These are phyloP conservation scores for Calyptomena viridis DNA, from an alignment of 2,113 vertebrate species.

Conservation along the genomic window DNA sequence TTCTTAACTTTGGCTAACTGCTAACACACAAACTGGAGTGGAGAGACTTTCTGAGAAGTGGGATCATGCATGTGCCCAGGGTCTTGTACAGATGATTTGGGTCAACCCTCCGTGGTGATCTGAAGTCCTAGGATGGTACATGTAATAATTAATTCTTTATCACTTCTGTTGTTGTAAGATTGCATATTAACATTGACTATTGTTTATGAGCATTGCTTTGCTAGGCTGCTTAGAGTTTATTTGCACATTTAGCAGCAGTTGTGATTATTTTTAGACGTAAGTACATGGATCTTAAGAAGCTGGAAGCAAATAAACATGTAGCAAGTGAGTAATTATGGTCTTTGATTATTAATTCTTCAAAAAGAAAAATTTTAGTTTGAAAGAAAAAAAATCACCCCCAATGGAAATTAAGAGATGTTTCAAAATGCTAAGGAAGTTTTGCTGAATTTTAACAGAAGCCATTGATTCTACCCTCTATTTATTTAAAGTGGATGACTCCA, in stretches of 20 bases:
- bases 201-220: neutral
- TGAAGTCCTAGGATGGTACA: neutral
- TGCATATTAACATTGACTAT: neutral
- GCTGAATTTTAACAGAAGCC: neutral
- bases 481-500: neutral
- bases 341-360: neutral
- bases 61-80: neutral
- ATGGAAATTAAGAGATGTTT: neutral
- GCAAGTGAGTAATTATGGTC: neutral
- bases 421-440: neutral
- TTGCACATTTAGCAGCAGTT: neutral
- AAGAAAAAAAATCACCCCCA: neutral
- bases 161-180: neutral
- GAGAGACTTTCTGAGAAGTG: neutral
- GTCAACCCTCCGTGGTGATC: neutral
- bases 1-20: neutral
- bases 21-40: neutral
- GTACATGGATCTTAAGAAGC: neutral
- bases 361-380: neutral
- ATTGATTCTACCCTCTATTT: neutral
- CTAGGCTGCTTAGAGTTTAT: neutral
- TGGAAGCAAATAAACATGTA: neutral
- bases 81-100: neutral
- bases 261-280: neutral
- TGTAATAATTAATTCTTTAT: neutral